These are phyloP conservation scores for Geotrupes spiniger DNA, from an alignment of 2,888 invertebrate genomes.

Conservation along the genomic window DNA sequence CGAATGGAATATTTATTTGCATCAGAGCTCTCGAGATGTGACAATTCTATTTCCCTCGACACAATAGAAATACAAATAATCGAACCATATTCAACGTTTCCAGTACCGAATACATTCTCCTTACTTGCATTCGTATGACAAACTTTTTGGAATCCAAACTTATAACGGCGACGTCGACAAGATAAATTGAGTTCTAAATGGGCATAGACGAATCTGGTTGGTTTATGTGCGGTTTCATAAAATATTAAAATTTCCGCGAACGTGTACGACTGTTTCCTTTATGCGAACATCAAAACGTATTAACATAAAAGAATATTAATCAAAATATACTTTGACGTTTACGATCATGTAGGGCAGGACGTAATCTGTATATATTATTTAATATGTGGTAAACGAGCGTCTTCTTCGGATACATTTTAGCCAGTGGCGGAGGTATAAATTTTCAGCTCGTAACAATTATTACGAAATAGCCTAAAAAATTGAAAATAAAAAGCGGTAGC, in stretches of 20 bases:
- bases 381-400: too few species aligned
- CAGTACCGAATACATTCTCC: not conserved
- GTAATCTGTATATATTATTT: too few species aligned
- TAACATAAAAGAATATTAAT: too few species aligned
- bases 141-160: not conserved
- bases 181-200: constrained; percentile 2
- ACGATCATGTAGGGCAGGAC: too few species aligned
- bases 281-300: too few species aligned
- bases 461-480: too few species aligned
- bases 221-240: not conserved
- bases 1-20: constrained; percentile 26
- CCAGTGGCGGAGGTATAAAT: too few species aligned
- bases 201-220: not conserved
- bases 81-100: constrained; percentile 20
- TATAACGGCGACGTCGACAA: not conserved
- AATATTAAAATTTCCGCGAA: constrained; percentile 3
- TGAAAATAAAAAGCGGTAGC: too few species aligned
- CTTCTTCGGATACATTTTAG: too few species aligned
- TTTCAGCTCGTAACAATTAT: too few species aligned
- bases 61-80: constrained; percentile 29
- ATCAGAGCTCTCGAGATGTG: constrained; percentile 26
- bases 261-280: not conserved
- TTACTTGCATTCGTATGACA: not conserved
- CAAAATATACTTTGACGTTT: too few species aligned
- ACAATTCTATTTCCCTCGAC: constrained; percentile 27